Evolutionary conservation across 2,113 vertebrate genomes (phyloP).

Genomic region (Rhinolophus ferrumequinum): DNA sequence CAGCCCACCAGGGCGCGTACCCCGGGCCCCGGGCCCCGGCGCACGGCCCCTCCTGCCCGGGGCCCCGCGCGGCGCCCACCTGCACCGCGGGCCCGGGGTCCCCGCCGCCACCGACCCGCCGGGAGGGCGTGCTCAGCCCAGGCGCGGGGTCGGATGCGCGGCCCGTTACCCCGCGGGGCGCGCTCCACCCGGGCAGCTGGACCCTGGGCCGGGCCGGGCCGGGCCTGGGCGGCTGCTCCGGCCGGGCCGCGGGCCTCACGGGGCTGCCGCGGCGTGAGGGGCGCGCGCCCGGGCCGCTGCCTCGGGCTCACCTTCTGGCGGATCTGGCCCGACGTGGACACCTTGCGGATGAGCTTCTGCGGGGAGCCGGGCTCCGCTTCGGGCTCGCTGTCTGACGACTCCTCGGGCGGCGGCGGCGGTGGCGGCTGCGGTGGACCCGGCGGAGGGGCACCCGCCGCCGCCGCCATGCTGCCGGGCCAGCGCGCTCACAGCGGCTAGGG

Average conservation of each 20-base stretch:
- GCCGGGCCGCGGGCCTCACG: conserved; percentile 76
- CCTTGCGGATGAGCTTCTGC: conserved; percentile 97
- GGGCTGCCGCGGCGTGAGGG: conserved; percentile 67
- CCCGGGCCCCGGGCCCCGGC: neutral
- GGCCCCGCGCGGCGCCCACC: conserved; percentile 43
- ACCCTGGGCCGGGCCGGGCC: neutral
- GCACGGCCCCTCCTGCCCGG: neutral
- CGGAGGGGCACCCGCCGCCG: conserved; percentile 73
- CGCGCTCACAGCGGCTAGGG: conserved; percentile 79
- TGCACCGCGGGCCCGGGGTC: neutral
- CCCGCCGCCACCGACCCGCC: neutral
- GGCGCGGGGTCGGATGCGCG: neutral
- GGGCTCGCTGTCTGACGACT: conserved; percentile 96
- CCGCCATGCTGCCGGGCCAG: conserved; percentile 76
- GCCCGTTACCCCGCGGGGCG: conserved; percentile 16
- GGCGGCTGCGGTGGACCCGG: conserved; percentile 81
- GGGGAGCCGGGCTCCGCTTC: conserved; percentile 94
- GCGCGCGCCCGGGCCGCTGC: conserved; percentile 73
- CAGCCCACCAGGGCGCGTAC: neutral
- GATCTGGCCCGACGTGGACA: conserved; percentile 97
- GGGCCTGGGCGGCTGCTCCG: conserved; percentile 59
- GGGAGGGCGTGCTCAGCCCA: neutral
- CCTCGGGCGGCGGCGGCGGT: conserved; percentile 88
- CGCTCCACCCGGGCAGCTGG: neutral
- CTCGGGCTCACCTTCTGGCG: conserved; percentile 92